These are phyloP conservation scores for Pyralis farinalis DNA, from an alignment of 2,888 invertebrate species.

Conservation along the genomic window DNA sequence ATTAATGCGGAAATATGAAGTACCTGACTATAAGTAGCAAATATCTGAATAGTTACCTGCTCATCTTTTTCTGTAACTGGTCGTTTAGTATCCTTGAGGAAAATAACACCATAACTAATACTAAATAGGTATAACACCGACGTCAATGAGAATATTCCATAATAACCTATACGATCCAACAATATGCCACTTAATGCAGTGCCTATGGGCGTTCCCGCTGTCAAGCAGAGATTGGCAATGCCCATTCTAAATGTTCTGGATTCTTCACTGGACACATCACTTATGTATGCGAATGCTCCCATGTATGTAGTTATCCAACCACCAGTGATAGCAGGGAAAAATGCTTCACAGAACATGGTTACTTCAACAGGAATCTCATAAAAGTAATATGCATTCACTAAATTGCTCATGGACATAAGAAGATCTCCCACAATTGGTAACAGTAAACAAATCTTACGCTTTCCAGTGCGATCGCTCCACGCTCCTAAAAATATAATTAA, in stretches of 20 bases:
- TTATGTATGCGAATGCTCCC: slow-evolving; percentile 82
- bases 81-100: slow-evolving; percentile 57
- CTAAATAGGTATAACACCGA: slow-evolving; percentile 60
- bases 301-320: slow-evolving; percentile 79
- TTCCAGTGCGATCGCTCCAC: slow-evolving; percentile 81
- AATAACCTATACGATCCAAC: slow-evolving; percentile 66
- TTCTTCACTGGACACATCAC: slow-evolving; percentile 77
- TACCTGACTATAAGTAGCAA: too few relatives aligned
- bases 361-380: slow-evolving; percentile 76
- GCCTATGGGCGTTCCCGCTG: slow-evolving; percentile 63
- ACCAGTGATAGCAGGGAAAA: slow-evolving; percentile 76
- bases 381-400: slow-evolving; percentile 76
- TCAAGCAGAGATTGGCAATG: slow-evolving; percentile 67
- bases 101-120: slow-evolving; percentile 61
- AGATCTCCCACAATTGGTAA: slow-evolving; percentile 78
- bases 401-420: slow-evolving; percentile 65
- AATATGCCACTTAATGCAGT: slow-evolving; percentile 63
- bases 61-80: slow-evolving; percentile 28
- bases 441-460: slow-evolving; percentile 79
- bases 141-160: slow-evolving; percentile 71
- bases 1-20: too few relatives aligned
- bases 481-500: slow-evolving; percentile 81
- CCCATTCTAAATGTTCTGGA: slow-evolving; percentile 82
- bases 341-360: slow-evolving; percentile 71
- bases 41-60: too few relatives aligned